Conservation (phyloP, 2,113 vertebrate genomes). For the Montifringilla adamsi region DNA sequence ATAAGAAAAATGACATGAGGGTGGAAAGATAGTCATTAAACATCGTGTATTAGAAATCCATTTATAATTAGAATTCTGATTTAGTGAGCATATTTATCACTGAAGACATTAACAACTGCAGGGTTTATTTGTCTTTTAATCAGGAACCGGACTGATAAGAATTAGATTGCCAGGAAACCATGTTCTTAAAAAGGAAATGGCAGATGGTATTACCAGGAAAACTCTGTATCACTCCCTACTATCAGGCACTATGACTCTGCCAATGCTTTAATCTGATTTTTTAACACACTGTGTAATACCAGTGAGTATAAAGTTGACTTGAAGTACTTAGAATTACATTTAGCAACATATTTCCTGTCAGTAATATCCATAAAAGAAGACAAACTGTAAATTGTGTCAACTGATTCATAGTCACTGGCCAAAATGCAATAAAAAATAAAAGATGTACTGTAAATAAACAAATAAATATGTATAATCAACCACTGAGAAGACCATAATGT, state of each 20-base stretch:
- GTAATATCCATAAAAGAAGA: neutral
- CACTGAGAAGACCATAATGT: neutral
- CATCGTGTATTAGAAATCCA: neutral
- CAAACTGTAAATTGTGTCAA: neutral
- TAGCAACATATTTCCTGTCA: neutral
- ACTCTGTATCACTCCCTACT: neutral
- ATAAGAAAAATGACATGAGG: neutral
- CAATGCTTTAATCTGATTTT: neutral
- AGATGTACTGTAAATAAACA: constrained; percentile 2
- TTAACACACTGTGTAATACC: neutral
- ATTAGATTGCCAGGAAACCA: neutral
- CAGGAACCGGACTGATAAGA: neutral
- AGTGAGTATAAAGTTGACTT: neutral
- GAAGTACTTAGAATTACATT: constrained; percentile 6
- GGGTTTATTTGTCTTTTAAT: constrained; percentile 36
- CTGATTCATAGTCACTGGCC: neutral
- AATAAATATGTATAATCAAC: neutral
- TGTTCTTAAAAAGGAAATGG: constrained; percentile 33
- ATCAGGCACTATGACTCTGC: neutral
- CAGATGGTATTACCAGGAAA: constrained; percentile 20
- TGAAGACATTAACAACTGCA: neutral
- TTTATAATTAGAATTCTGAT: constrained; percentile 33
- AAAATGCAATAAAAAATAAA: neutral
- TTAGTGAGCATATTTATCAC: constrained; percentile 13
- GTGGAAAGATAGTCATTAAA: constrained; percentile 34